These are phyloP conservation scores for Tokudaia tokunoshimensis DNA, from an alignment of 2,797 vertebrate genomes.

Conservation along the genomic window DNA sequence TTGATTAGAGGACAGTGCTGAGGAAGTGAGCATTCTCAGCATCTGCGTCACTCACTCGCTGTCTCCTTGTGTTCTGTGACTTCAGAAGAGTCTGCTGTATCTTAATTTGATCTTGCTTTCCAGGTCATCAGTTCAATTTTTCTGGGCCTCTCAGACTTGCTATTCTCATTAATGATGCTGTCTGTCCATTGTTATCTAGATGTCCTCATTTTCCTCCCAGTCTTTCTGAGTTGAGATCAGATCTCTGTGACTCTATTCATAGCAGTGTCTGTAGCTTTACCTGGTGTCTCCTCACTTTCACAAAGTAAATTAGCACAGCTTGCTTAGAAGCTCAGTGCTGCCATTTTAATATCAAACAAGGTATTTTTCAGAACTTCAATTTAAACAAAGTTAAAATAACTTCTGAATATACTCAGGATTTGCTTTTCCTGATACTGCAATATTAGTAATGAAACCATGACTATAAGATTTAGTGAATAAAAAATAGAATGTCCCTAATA, in stretches of 20 bases:
- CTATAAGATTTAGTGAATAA: slow-evolving; percentile 19
- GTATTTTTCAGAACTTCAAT: not conserved
- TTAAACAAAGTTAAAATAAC: slow-evolving; percentile 20
- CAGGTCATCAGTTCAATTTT: slow-evolving; percentile 69
- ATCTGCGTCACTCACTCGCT: slow-evolving; percentile 20
- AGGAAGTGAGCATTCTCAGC: slow-evolving; percentile 44
- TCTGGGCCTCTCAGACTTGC: slow-evolving; percentile 53
- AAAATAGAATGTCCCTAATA: slow-evolving; percentile 39
- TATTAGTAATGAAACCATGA: slow-evolving; percentile 14
- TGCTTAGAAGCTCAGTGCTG: slow-evolving; percentile 53
- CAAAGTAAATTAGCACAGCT: slow-evolving; percentile 68
- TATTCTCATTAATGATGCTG: slow-evolving; percentile 59
- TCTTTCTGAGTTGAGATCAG: slow-evolving; percentile 55
- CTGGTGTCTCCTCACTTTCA: slow-evolving; percentile 60
- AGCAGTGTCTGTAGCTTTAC: slow-evolving; percentile 33
- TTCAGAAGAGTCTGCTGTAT: slow-evolving; percentile 48
- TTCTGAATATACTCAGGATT: not conserved
- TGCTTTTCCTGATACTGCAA: not conserved
- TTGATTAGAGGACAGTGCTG: slow-evolving; percentile 30
- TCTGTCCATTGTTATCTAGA: slow-evolving; percentile 63
- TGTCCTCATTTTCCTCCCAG: slow-evolving; percentile 66
- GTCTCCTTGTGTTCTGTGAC: slow-evolving; percentile 26
- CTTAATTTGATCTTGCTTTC: slow-evolving; percentile 79
- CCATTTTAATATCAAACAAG: slow-evolving; percentile 52
- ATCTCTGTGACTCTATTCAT: slow-evolving; percentile 65